These are phyloP conservation scores for Pachydiplax longipennis DNA, from an alignment of 2,888 invertebrate species.

Conservation along the genomic window DNA sequence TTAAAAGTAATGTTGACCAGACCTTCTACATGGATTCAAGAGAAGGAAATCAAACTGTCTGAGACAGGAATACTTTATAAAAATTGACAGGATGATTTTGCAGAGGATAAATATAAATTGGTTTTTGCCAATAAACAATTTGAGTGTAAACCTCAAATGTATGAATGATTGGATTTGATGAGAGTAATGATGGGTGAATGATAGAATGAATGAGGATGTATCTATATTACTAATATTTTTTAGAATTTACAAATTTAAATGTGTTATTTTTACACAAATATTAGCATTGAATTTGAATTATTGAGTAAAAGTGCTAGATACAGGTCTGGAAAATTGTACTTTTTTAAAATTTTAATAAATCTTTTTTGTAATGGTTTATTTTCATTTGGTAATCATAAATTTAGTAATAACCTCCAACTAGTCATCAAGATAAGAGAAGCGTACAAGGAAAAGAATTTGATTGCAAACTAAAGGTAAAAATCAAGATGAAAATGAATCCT, in stretches of 20 bases:
- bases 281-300: neutral
- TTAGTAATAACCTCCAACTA: neutral
- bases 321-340: constrained; percentile 36
- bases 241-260: neutral
- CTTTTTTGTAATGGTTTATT: neutral
- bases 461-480: no score
- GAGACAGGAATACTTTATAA: neutral
- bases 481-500: no score
- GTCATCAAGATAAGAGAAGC: neutral
- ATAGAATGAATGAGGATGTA: neutral
- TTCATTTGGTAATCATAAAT: neutral
- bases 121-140: neutral
- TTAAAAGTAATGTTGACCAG: constrained; percentile 28
- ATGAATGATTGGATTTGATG: neutral
- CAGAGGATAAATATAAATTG: neutral
- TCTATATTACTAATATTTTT: constrained; percentile 11
- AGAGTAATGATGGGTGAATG: neutral
- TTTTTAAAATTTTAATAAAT: constrained; percentile 28
- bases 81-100: neutral
- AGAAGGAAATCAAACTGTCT: neutral
- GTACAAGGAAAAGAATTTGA: no score
- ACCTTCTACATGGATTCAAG: neutral
- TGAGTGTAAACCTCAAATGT: neutral
- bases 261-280: constrained; percentile 2
- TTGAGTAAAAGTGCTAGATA: constrained; percentile 6